phyloP scores from a whole-genome alignment of 2,797 vertebrate species.

The Xiphophorus birchmanni region DNA sequence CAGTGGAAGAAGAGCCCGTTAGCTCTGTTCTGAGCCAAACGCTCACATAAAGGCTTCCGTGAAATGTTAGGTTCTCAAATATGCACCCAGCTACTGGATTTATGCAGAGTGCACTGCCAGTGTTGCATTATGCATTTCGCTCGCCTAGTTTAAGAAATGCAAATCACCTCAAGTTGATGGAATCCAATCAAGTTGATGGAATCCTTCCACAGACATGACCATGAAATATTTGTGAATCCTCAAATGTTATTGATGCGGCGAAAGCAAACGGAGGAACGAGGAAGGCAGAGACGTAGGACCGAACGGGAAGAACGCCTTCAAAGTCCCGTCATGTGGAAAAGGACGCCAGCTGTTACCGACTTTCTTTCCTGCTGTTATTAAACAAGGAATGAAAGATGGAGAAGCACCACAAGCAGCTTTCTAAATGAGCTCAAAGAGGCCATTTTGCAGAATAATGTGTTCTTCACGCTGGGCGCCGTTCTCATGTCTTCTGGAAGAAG shows the following conservation, averaged over 20 bases:
- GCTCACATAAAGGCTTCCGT: constrained; percentile 43
- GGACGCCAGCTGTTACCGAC: constrained; percentile 51
- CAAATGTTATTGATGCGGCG: constrained; percentile 55
- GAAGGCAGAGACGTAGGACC: constrained; percentile 6
- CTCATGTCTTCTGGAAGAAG: constrained; percentile 25
- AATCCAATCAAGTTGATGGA: constrained; percentile 67
- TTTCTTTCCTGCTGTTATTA: constrained; percentile 52
- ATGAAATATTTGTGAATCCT: constrained; percentile 74
- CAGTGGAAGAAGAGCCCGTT: constrained; percentile 32
- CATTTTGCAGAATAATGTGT: constrained; percentile 39
- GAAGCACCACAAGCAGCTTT: constrained; percentile 37
- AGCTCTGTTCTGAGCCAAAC: constrained; percentile 38
- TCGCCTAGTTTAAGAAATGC: constrained; percentile 73
- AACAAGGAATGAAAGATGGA: constrained; percentile 61
- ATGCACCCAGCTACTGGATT: constrained; percentile 56
- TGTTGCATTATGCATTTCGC: constrained; percentile 71
- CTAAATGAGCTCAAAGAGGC: constrained; percentile 55
- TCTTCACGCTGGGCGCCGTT: constrained; percentile 19
- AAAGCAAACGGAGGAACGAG: constrained; percentile 27
- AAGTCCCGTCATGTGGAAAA: constrained; percentile 42
- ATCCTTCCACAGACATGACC: constrained; percentile 50
- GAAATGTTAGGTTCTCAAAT: constrained; percentile 56
- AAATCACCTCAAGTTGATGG: constrained; percentile 71
- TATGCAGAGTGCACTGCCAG: constrained; percentile 63
- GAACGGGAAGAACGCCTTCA: constrained; percentile 14